phyloP scores from a whole-genome alignment of 2,888 invertebrate genomes.

The Drosophila picticornis region DNA sequence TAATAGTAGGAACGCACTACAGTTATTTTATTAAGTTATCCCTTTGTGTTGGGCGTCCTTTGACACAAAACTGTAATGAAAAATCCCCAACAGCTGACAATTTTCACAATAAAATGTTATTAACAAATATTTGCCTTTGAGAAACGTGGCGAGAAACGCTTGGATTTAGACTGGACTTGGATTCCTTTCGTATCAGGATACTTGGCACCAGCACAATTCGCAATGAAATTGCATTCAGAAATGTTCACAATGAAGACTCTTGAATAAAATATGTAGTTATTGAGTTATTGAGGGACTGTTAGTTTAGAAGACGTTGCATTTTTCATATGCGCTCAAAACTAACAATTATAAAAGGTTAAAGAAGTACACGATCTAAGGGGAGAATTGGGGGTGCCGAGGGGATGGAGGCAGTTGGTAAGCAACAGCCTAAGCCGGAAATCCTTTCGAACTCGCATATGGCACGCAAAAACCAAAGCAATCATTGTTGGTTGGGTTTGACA shows the following conservation, averaged over 20 bases:
- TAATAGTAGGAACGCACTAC: conserved; percentile 33
- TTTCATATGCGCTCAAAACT: conserved; percentile 50
- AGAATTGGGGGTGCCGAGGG: neutral
- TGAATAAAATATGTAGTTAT: conserved; percentile 54
- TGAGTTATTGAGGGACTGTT: conserved; percentile 63
- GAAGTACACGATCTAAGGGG: neutral
- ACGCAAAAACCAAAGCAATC: conserved; percentile 72
- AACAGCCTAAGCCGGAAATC: conserved; percentile 77
- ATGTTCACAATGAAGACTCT: conserved; percentile 35
- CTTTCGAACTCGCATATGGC: conserved; percentile 77
- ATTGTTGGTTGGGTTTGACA: conserved; percentile 29
- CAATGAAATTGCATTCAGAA: conserved; percentile 10
- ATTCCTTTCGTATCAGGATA: conserved; percentile 4
- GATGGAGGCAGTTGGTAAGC: conserved; percentile 42
- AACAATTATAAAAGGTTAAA: conserved; percentile 69
- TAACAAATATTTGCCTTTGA: conserved; percentile 8
- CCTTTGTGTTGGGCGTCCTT: neutral
- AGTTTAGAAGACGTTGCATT: conserved; percentile 51
- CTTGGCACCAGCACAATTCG: neutral
- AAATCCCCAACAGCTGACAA: conserved; percentile 21
- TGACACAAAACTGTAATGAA: neutral
- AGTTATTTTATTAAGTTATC: conserved; percentile 5
- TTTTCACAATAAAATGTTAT: conserved; percentile 5
- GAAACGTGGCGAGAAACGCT: neutral
- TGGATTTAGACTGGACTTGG: neutral